Base-by-base conservation (phyloP, 2,888 invertebrate genomes). In the Conomelus anceps region DNA sequence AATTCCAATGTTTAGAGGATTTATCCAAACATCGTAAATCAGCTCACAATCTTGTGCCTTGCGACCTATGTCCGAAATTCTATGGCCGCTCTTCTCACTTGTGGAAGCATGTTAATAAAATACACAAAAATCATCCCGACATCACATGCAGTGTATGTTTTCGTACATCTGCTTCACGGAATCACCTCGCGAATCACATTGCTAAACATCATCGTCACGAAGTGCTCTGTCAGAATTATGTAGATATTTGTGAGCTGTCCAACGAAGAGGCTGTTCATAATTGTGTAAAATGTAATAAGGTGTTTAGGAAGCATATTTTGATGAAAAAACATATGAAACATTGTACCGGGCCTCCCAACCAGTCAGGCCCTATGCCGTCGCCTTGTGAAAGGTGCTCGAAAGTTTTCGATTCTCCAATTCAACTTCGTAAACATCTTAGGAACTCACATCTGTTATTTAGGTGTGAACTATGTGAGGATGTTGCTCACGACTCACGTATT, bases 41-140 rank as follows among this genome's bases (percentile, higher is more conserved):
- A 63, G 92, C 93, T 29, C 95, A 95, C 91, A 94, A 94, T 29
- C 94, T 95, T 11, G 95, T 95, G 91, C 95, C 95, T 7, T 95
- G 95, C 91, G 95, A 95, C 92, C 92, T 95, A 9, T 95, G 95
- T 91, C 94, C 94, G 91, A 95, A 95, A 91, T 95, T 94, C 91
- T 95, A 95, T 91, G 95, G 95, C 0, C 92, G 95, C 17, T 95
- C 95, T 23, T 95, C 95, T 13, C 95, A 95, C 91, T 91, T 95
- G 17, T 95, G 95, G 95, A 95, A 95, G 91, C 95, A 95, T 91
- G 95, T 95, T 0, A 95, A 95, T 91, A 93, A 95, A 85, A 93
- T 95, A 17, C 95, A 95, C 91, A 94, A 94, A 91, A 94, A 94
- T 20, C 95, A 95, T 92, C 94, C 94, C n/a, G 94, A 94, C 90